Conservation (phyloP, 2,113 vertebrate species). For the Grantiella picta region DNA sequence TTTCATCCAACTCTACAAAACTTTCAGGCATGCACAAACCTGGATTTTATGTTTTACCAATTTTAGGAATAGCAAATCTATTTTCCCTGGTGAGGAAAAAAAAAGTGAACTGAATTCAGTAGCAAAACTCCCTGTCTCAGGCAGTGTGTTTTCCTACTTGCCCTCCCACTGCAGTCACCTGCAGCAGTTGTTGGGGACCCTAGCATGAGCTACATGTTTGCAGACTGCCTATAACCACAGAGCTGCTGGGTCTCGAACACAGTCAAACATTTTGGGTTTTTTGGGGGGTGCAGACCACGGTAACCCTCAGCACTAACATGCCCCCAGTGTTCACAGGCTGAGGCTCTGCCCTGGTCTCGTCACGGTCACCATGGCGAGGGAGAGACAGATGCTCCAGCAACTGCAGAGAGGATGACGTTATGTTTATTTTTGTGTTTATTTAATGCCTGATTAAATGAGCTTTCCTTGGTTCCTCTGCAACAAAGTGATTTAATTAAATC, state of each 20-base stretch:
- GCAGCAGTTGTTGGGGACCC: not conserved
- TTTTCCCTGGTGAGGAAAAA: not conserved
- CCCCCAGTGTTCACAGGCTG: fast-evolving
- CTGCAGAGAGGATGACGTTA: not conserved
- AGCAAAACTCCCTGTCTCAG: not conserved
- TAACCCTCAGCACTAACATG: too few species aligned
- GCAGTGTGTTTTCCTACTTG: not conserved
- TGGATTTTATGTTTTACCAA: not conserved
- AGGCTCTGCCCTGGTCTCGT: not conserved
- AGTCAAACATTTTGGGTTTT: not conserved
- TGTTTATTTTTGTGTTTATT: not conserved
- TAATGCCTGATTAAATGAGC: not conserved
- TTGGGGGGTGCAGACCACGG: not conserved
- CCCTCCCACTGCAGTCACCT: not conserved
- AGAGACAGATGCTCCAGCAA: not conserved
- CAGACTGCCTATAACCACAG: not conserved
- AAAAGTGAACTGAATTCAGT: not conserved
- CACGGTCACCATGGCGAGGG: fast-evolving
- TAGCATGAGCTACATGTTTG: not conserved
- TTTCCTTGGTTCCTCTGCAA: not conserved
- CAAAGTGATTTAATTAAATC: not conserved
- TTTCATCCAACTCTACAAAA: not conserved
- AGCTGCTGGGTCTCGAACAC: not conserved
- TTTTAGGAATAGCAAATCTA: not conserved
- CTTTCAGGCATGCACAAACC: not conserved